These are phyloP conservation scores for Macrosteles quadrilineatus DNA, from an alignment of 1,140 invertebrate genomes.

Conservation along the genomic window DNA sequence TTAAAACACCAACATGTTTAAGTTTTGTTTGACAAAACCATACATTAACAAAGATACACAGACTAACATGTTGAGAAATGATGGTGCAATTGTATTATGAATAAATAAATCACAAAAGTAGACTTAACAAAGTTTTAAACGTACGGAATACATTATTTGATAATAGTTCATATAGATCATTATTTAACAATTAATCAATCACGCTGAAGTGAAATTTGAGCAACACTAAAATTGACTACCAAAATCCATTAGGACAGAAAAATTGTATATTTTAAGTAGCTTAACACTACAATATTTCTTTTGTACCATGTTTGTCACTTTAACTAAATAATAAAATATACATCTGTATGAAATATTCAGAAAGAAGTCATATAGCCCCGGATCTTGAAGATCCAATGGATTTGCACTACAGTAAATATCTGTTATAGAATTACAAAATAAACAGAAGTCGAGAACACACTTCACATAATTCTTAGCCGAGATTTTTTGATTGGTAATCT, in stretches of 20 bases:
- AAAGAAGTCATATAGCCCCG: too few species aligned
- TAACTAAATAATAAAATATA: too few species aligned
- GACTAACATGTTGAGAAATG: not conserved
- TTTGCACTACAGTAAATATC: too few species aligned
- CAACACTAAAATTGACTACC: conserved; percentile 21
- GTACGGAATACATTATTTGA: too few species aligned
- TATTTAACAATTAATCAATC: not conserved
- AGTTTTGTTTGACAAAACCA: not conserved
- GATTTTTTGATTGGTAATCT: too few species aligned
- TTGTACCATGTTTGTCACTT: not conserved
- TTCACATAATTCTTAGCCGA: too few species aligned
- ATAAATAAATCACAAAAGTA: not conserved
- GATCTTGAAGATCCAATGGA: too few species aligned
- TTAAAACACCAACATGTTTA: not conserved
- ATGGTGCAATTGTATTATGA: not conserved
- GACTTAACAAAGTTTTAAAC: not conserved
- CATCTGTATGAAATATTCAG: too few species aligned
- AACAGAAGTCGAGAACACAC: too few species aligned
- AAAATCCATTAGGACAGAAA: not conserved
- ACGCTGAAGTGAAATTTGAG: conserved; percentile 2
- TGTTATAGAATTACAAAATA: too few species aligned
- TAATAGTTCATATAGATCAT: not conserved
- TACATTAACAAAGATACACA: not conserved
- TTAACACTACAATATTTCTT: not conserved
- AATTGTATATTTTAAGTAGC: too few species aligned